These are phyloP conservation scores for Boleophthalmus pectinirostris DNA, from an alignment of 2,113 vertebrate species.

Conservation along the genomic window DNA sequence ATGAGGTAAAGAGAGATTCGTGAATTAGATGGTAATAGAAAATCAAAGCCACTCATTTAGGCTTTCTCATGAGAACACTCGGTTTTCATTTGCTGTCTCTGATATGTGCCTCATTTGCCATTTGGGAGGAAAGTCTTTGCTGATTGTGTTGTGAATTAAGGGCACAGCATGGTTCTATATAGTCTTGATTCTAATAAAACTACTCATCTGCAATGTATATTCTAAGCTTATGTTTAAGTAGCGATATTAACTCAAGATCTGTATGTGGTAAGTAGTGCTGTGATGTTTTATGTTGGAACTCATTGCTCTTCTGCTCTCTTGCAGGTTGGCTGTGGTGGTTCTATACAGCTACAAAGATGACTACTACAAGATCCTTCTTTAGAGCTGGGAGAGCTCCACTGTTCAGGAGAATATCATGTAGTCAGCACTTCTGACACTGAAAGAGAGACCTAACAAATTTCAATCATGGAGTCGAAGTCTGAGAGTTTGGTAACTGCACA, in stretches of 20 bases:
- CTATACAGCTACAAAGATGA: conserved; percentile 95
- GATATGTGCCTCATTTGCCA: conserved; percentile 35
- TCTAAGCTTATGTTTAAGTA: neutral
- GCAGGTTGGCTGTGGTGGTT: conserved; percentile 87
- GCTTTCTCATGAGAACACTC: conserved; percentile 52
- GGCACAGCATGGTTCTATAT: conserved; percentile 14
- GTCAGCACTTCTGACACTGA: conserved; percentile 11
- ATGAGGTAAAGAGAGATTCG: conserved; percentile 37
- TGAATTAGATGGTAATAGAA: conserved; percentile 42
- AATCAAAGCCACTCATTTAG: conserved; percentile 45
- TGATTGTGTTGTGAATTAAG: conserved; percentile 51
- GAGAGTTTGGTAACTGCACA: conserved; percentile 16
- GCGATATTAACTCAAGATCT: neutral
- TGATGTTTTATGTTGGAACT: neutral
- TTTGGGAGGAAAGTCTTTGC: conserved; percentile 23
- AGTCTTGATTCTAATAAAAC: neutral
- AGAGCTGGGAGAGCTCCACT: conserved; percentile 35
- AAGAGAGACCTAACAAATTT: neutral
- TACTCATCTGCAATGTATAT: neutral
- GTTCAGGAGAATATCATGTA: conserved; percentile 1
- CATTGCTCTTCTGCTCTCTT: conserved; percentile 33
- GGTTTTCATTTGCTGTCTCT: conserved; percentile 67
- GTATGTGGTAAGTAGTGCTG: neutral
- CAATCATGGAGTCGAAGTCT: conserved; percentile 10
- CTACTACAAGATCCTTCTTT: conserved; percentile 92